Conservation (phyloP, 1,140 invertebrate genomes). For the Eriocheir sinensis region DNA sequence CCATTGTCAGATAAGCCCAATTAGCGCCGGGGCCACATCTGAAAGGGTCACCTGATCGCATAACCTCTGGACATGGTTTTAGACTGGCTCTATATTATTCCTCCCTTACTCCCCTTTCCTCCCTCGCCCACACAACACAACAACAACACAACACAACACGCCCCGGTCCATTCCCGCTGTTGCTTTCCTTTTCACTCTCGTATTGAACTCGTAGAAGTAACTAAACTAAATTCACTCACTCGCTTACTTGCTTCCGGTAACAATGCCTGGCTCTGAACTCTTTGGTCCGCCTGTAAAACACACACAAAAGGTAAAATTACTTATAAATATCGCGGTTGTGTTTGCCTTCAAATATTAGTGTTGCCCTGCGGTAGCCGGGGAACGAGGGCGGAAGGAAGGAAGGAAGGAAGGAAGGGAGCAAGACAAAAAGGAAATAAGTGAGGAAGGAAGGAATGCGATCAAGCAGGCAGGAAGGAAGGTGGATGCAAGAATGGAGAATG, state of each 20-base stretch:
- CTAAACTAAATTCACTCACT: no score
- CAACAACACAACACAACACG: no score
- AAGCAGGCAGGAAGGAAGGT: no score
- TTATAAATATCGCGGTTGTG: background rate
- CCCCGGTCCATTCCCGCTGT: no score
- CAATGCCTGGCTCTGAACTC: no score
- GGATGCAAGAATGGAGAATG: no score
- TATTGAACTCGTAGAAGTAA: no score
- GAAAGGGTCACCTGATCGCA: background rate
- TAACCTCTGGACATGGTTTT: background rate
- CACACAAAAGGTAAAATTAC: background rate
- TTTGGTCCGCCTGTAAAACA: background rate
- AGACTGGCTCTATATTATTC: no score
- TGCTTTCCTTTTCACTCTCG: no score
- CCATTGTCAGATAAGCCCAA: background rate
- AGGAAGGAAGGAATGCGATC: conserved; percentile 19
- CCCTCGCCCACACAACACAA: no score
- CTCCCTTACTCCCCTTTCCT: no score
- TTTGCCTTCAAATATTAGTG: background rate
- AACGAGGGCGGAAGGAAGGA: background rate
- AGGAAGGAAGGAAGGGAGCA: background rate
- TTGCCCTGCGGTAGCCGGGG: background rate
- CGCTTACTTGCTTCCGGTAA: no score
- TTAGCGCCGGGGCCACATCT: background rate
- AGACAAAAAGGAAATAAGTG: background rate